phyloP scores from a whole-genome alignment of 2,113 vertebrate species.

The Sciurus niger region DNA sequence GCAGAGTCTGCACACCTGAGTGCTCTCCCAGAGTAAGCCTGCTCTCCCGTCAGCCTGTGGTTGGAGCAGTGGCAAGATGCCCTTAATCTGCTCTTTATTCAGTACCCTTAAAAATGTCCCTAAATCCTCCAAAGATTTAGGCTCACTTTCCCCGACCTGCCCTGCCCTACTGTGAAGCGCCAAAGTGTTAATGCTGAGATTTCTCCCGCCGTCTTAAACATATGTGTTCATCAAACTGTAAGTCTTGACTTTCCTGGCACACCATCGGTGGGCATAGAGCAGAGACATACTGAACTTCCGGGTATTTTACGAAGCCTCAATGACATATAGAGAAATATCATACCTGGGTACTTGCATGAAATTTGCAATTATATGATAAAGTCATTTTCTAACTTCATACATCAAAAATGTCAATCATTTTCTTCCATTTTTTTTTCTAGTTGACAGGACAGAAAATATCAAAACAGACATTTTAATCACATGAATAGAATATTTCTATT shows the following conservation, averaged over 20 bases:
- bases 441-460: conserved; percentile 16
- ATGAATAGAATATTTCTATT: conserved; percentile 1
- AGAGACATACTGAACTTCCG: neutral
- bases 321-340: neutral
- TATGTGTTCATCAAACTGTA: neutral
- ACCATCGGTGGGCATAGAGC: neutral
- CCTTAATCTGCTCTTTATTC: conserved; percentile 32
- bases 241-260: neutral
- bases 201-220: neutral
- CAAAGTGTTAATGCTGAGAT: neutral
- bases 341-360: neutral
- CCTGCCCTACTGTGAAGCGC: neutral
- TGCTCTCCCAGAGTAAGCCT: neutral
- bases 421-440: conserved; percentile 30
- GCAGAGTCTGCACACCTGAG: neutral
- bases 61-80: neutral
- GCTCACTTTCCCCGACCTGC: neutral
- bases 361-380: neutral
- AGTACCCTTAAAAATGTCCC: neutral
- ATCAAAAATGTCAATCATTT: neutral
- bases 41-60: neutral
- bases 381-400: neutral
- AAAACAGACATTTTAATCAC: neutral
- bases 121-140: neutral
- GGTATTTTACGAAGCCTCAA: neutral